Base-by-base conservation (phyloP, 37 sponge, comb jelly and placozoan species). In the Corticium candelabrum region DNA sequence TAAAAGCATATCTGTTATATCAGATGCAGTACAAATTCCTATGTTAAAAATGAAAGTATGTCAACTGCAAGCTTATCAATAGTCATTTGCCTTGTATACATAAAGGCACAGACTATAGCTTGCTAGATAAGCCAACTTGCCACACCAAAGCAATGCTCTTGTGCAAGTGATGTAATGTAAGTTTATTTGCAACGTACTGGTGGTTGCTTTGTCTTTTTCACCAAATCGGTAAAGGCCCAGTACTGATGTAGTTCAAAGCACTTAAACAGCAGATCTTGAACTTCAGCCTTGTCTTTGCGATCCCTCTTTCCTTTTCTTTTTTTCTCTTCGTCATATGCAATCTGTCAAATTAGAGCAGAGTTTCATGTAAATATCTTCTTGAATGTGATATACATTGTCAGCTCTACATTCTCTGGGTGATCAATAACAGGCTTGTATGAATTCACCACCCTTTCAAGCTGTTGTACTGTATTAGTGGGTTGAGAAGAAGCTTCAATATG, bases 191-290 rank as follows among this genome's bases (percentile, higher is more conserved):
- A 11, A 71, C 95, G 77, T 40, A 92, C 93, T 33, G 82, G 87
- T 29, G 99, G 99, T 69, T 98, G 99, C 39, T 85, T 78, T 1
- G 99, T 98, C 41, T 84, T 91, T 37, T 76, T 50, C 7, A 94
- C 93, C 1, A 98, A 85, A 69, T 94, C 90, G 32, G 80, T 91
- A 79, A 90, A 89, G 67, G 41, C 80, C 77, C 91, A 95, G 84
- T 88, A 95, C 74, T 95, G 90, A 74, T 90, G 84, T 15, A 84
- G 76, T 62, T 94, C 85, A 70, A 98, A 98, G 30, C 92, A 90
- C 31, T 81, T 73, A 80, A 98, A 95, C 68, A 98, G 75, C 32
- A 85, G 79, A 57, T 94, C 90, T 32, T 89, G 78, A 1, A 98
- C 99, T 29, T 67, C 75, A 30, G 86, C 87, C 57, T 82, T 83